These are phyloP conservation scores for Calidris pugnax DNA, from an alignment of 2,113 vertebrate genomes.

Conservation along the genomic window DNA sequence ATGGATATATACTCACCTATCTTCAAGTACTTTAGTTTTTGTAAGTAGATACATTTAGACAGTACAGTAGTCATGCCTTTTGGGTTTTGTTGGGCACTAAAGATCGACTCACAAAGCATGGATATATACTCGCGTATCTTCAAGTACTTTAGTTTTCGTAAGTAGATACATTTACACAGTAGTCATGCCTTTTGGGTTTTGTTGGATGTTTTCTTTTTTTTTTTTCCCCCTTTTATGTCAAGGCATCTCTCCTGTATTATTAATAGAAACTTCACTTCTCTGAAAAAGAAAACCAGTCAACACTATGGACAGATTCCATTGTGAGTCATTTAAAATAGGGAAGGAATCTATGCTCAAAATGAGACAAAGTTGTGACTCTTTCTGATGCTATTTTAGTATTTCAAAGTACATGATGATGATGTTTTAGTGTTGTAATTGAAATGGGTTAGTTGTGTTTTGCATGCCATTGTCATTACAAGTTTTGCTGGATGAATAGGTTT, in stretches of 20 bases:
- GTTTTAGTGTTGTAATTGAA: background rate
- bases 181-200: background rate
- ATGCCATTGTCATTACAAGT: background rate
- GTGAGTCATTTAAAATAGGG: background rate
- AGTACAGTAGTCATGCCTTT: background rate
- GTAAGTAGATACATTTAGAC: background rate
- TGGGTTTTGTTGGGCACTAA: background rate
- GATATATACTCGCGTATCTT: background rate
- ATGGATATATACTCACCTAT: background rate
- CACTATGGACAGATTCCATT: background rate
- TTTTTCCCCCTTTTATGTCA: background rate
- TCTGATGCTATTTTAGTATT: background rate
- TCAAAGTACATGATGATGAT: background rate
- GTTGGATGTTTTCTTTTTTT: background rate
- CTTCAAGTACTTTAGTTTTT: background rate
- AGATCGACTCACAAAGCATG: background rate
- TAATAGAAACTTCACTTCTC: background rate
- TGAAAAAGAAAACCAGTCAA: background rate
- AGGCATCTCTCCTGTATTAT: background rate
- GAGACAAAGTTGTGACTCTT: background rate
- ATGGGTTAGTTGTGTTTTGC: rapidly evolving
- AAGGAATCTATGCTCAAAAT: background rate
- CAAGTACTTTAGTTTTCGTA: background rate
- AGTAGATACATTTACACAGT: background rate
- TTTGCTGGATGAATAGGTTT: background rate